Base-by-base conservation (phyloP, 1,140 invertebrate species). In the Sarcophaga bullata region DNA sequence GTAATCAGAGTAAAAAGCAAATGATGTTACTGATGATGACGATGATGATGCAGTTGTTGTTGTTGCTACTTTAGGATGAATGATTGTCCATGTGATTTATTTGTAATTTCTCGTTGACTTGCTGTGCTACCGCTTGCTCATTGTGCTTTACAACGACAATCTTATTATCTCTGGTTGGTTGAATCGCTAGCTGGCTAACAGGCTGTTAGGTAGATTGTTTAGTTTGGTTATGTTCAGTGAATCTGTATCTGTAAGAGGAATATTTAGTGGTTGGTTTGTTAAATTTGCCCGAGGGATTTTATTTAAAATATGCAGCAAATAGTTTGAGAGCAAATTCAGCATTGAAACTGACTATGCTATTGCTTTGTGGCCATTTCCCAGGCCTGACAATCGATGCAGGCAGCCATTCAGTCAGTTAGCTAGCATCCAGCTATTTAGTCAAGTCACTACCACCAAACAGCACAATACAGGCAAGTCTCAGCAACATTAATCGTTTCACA, bases 61-160 rank as follows among this genome's bases (percentile, higher is more conserved):
- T 1, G 48, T n/a, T 58, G 78, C 78, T 49, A 52, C 52, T 19
- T 49, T 80, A 49, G 76, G n/a, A 49, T 76, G 46, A 49, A 76
- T 49, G 47, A 76, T 76, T 78, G 48, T 17, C 48, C 75, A 78
- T 78, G 75, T 78, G 75, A 78, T 78, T 78, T 78, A 78, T 78
- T 78, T 78, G 62, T 68, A 68, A 68, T 68, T 68, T 68, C 25
- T 68, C 19, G 62, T 68, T 68, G 62, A 25, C 19, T 78, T 78
- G 75, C 52, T 49, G 25, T 37, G 75, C 48, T 78, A 78, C 75
- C 48, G 75, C 75, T 37, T 37, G 25, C 25, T 37, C 25, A 37
- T 37, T 37, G 25, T 37, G 25, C 25, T 78, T 50, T 78, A 68
- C n/a, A 3, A 9, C 50, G 25, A 37, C 25, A 37, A 37, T 37